Conservation (phyloP, 2,113 vertebrate species). For the Hassar affinis region DNA sequence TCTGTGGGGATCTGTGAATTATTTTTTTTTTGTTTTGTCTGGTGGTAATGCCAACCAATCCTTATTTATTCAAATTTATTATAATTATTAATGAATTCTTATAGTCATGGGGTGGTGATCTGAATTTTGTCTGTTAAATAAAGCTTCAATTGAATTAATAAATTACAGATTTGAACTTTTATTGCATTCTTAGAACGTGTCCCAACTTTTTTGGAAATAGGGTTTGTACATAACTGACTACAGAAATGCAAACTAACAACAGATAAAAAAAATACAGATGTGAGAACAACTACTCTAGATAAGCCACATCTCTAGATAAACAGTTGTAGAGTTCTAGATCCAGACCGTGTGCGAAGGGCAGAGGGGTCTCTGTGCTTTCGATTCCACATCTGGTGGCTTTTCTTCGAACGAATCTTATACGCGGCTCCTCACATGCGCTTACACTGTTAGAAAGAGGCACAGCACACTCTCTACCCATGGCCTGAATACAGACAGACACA, state of each 20-base stretch:
- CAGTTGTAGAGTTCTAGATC: background rate
- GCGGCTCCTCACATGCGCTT: conserved; percentile 71
- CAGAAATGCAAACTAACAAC: background rate
- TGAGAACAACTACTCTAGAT: background rate
- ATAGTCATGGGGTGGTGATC: background rate
- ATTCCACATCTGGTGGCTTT: conserved; percentile 51
- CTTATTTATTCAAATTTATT: background rate
- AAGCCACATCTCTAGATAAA: background rate
- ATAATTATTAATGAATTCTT: background rate
- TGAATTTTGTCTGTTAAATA: background rate
- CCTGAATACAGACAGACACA: conserved; percentile 57
- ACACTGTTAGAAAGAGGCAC: conserved; percentile 77
- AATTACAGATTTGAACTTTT: no score
- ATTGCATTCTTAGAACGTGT: no score
- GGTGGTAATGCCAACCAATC: background rate
- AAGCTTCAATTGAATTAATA: no score
- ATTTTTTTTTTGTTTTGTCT: no score
- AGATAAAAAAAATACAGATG: background rate
- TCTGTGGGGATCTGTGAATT: background rate
- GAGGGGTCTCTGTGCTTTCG: conserved; percentile 52
- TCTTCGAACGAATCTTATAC: conserved; percentile 67
- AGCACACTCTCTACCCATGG: conserved; percentile 61
- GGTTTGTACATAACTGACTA: background rate
- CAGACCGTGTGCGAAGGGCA: conserved; percentile 72
- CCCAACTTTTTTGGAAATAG: no score